Percentiles rank a stretch among this genome's conserved stretches.
phyloP scores from a whole-genome alignment of 2,113 vertebrate genomes.

The Scophthalmus maximus region DNA sequence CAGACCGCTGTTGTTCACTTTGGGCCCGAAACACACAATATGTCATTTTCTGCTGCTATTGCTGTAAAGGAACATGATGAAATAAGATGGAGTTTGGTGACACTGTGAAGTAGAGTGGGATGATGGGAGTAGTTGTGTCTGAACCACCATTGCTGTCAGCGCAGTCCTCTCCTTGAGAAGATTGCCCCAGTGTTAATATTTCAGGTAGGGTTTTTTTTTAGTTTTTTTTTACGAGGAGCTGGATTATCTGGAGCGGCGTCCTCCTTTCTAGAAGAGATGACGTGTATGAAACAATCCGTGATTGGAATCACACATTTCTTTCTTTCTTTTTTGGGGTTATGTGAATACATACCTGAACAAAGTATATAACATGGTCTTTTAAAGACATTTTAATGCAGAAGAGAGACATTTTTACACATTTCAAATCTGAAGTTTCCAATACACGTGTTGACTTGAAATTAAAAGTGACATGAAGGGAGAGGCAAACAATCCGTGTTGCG shows the following conservation, averaged over 20 bases:
- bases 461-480: too few species aligned
- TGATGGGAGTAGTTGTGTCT: not conserved
- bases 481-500: not conserved
- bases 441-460: not conserved
- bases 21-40: not conserved
- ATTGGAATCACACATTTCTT: not conserved
- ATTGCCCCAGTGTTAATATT: not conserved
- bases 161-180: too few species aligned
- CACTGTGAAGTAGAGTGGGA: not conserved
- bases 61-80: not conserved
- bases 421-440: conserved; percentile 15
- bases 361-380: not conserved
- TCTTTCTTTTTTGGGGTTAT: not conserved
- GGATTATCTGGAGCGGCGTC: not conserved
- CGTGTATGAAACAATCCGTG: not conserved
- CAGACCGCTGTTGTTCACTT: not conserved
- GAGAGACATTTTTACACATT: not conserved
- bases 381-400: too few species aligned
- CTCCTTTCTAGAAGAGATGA: not conserved
- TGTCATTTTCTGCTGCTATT: not conserved
- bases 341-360: not conserved
- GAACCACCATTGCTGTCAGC: not conserved
- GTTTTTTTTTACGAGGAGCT: not conserved
- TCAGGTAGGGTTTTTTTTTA: too few species aligned
- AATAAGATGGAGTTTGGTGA: not conserved